Conservation (phyloP, 2,888 invertebrate species). For the Chymomyza amoena region DNA sequence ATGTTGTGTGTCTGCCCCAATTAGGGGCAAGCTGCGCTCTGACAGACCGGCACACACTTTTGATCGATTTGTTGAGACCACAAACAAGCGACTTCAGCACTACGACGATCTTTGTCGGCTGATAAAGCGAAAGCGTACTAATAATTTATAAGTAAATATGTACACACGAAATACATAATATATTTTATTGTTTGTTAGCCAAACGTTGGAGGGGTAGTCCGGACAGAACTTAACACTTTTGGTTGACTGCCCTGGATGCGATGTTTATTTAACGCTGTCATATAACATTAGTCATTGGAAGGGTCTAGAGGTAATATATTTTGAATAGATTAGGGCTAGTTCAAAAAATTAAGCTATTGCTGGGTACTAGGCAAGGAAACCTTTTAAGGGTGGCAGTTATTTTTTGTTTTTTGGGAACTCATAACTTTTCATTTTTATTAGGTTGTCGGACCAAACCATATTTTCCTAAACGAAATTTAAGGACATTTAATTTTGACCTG, state of each 20-base stretch:
- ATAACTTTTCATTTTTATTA: too few relatives aligned
- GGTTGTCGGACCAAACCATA: too few relatives aligned
- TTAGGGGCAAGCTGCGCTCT: slow-evolving; percentile 19
- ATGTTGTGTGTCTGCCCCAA: slow-evolving; percentile 4
- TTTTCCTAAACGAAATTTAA: too few relatives aligned
- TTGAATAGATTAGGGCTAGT: not conserved
- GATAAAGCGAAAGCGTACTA: slow-evolving; percentile 64
- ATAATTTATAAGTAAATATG: slow-evolving; percentile 21
- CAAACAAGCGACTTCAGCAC: not conserved
- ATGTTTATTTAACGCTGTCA: slow-evolving; percentile 45
- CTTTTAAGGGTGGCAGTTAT: too few relatives aligned
- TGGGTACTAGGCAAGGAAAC: too few relatives aligned
- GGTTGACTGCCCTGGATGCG: not conserved
- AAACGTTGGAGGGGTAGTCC: not conserved
- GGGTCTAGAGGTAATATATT: slow-evolving; percentile 3
- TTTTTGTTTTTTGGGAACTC: too few relatives aligned
- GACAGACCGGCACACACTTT: slow-evolving; percentile 31
- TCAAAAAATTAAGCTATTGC: not conserved
- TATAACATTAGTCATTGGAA: slow-evolving; percentile 62
- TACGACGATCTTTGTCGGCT: slow-evolving; percentile 47
- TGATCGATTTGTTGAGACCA: slow-evolving; percentile 57
- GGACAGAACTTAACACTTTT: not conserved
- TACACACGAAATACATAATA: slow-evolving; percentile 20
- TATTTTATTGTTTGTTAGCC: slow-evolving; percentile 39
- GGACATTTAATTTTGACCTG: too few relatives aligned